A percentile compares a stretch with the other conserved stretches of the same genome.
Evolutionary conservation across 2,888 invertebrate genomes (phyloP).

Genomic region (Amaurobius ferox): DNA sequence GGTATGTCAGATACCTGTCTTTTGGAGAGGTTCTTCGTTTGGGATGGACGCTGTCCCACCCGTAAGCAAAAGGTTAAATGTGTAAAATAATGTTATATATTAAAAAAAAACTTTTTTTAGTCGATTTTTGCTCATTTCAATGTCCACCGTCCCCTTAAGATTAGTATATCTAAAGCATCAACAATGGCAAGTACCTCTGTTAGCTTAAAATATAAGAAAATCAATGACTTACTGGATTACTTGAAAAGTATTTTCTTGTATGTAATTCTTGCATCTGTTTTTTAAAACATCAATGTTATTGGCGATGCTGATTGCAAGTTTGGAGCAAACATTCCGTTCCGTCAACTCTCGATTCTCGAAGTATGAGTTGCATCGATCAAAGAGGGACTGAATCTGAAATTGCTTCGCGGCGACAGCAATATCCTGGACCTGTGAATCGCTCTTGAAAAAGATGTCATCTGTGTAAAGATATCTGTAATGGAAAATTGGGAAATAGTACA

Average conservation of each 20-base stretch:
- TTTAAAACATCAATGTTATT: conserved; percentile 32
- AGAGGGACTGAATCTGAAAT: conserved; percentile 18
- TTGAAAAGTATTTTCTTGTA: conserved; percentile 37
- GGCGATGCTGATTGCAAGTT: conserved; percentile 2
- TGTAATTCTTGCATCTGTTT: conserved; percentile 24
- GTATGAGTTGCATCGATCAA: conserved; percentile 20
- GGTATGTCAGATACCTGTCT: too few relatives aligned
- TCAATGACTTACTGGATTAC: conserved; percentile 51
- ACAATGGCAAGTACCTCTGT: too few relatives aligned
- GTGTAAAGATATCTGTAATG: conserved; percentile 60
- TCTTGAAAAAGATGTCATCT: conserved; percentile 42
- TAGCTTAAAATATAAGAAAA: too few relatives aligned
- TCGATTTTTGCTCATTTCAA: too few relatives aligned
- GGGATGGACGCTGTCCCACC: too few relatives aligned
- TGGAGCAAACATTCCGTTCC: conserved; percentile 19
- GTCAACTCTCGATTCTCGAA: conserved; percentile 30
- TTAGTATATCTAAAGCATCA: too few relatives aligned
- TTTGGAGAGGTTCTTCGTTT: too few relatives aligned
- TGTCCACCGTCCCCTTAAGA: too few relatives aligned
- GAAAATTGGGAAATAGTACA: too few relatives aligned
- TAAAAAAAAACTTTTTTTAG: too few relatives aligned
- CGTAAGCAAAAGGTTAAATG: too few relatives aligned
- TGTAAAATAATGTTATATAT: too few relatives aligned
- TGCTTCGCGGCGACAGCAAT: conserved; percentile 19
- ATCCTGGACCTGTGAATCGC: conserved; percentile 13